These are phyloP conservation scores for Phymanthus crucifer DNA, from an alignment of 92 coral and sea anemone genomes.

Conservation along the genomic window DNA sequence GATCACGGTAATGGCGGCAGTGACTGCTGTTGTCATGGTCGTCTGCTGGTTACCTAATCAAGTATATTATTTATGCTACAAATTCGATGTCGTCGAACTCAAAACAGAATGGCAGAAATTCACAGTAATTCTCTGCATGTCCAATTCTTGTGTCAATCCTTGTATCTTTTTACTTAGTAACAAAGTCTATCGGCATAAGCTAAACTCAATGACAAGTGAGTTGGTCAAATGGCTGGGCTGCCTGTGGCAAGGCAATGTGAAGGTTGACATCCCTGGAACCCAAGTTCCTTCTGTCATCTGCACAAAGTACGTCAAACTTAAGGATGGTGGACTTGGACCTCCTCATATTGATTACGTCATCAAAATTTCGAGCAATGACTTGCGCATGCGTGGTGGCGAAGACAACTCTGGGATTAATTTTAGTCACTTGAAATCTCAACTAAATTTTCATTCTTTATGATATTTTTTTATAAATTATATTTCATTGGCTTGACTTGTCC, in stretches of 20 bases:
- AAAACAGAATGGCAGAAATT: slow-evolving; percentile 59
- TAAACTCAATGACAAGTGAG: slow-evolving; percentile 23
- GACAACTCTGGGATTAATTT: background rate
- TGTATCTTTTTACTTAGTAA: slow-evolving; percentile 64
- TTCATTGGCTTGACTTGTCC: too few species aligned
- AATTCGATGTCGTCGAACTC: slow-evolving; percentile 55
- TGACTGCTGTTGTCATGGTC: slow-evolving; percentile 57
- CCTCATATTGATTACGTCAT: background rate
- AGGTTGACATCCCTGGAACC: slow-evolving; percentile 3
- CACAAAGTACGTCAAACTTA: slow-evolving; percentile 10
- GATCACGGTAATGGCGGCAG: slow-evolving; percentile 72
- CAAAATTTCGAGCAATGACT: background rate
- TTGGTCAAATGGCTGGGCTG: background rate
- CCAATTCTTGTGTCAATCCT: slow-evolving; percentile 61
- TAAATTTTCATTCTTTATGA: background rate
- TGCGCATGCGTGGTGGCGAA: background rate
- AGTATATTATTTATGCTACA: slow-evolving; percentile 59
- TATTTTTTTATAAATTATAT: background rate
- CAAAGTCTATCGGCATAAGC: slow-evolving; percentile 46
- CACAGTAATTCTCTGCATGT: slow-evolving; percentile 55
- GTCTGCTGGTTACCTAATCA: slow-evolving; percentile 84
- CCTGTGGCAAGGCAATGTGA: background rate
- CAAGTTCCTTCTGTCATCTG: slow-evolving; percentile 1
- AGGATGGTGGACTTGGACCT: background rate
- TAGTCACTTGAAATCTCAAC: background rate